These are phyloP conservation scores for Gavialis gangeticus DNA, from an alignment of 2,113 vertebrate species.

Conservation along the genomic window DNA sequence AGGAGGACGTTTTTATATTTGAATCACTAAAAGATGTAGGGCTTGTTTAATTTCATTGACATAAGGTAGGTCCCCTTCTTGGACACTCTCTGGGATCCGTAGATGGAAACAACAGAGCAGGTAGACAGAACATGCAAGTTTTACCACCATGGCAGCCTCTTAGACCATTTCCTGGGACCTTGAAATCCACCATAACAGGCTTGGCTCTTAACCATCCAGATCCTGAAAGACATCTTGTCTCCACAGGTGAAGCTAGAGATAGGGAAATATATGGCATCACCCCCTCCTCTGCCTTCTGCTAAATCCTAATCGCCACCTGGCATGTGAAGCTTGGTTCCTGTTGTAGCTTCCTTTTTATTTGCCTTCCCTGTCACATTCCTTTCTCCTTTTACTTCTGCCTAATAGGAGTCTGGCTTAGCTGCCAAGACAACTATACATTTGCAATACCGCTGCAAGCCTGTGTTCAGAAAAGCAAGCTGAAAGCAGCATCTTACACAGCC, in stretches of 20 bases:
- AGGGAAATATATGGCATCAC: neutral
- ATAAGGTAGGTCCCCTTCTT: conserved; percentile 65
- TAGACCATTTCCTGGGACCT: conserved; percentile 39
- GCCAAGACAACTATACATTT: conserved; percentile 39
- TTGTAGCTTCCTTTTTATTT: conserved; percentile 19
- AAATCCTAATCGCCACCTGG: conserved; percentile 21
- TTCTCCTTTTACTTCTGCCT: conserved; percentile 24
- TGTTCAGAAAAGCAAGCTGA: neutral
- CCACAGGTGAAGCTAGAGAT: conserved; percentile 1
- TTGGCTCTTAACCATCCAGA: neutral
- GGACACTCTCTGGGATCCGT: conserved; percentile 65
- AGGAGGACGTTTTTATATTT: conserved; percentile 28
- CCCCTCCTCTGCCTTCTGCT: neutral
- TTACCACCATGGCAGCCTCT: conserved; percentile 57
- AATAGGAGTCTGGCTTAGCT: conserved; percentile 39
- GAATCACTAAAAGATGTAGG: conserved; percentile 55
- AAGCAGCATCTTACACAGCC: conserved; percentile 1
- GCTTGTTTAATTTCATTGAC: conserved; percentile 65
- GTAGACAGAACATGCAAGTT: conserved; percentile 55
- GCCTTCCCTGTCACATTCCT: neutral
- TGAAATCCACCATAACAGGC: conserved; percentile 30
- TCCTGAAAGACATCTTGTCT: neutral
- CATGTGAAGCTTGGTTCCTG: neutral
- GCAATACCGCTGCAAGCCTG: conserved; percentile 18
- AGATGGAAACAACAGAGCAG: conserved; percentile 58